Evolutionary conservation across 1,140 invertebrate genomes (phyloP).

Genomic region (Drosophila hydei): DNA sequence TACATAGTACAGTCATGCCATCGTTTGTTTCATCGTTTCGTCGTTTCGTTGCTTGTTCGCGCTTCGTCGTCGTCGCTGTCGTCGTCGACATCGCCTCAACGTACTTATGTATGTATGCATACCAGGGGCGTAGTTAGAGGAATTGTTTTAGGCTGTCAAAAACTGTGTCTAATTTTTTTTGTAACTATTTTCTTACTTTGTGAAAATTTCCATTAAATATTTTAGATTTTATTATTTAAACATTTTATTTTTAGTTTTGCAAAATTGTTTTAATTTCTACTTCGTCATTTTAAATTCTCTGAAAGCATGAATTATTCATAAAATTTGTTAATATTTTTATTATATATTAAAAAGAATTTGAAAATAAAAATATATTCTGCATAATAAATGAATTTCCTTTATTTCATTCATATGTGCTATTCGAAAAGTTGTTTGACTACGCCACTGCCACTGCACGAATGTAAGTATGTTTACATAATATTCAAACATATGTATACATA

Average conservation of each 20-base stretch:
- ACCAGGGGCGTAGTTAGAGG: constrained; percentile 17
- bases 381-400: background rate
- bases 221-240: too few species aligned
- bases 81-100: constrained; percentile 37
- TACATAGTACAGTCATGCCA: constrained; percentile 58
- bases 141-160: too few species aligned
- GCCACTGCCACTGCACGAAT: constrained; percentile 12
- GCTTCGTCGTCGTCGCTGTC: constrained; percentile 16
- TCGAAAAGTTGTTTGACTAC: background rate
- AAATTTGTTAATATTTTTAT: too few species aligned
- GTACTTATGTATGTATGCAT: constrained; percentile 35
- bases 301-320: too few species aligned
- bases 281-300: too few species aligned
- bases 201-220: too few species aligned
- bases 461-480: constrained; percentile 35
- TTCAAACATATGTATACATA: constrained; percentile 31
- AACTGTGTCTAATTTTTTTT: too few species aligned
- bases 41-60: constrained; percentile 36
- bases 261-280: too few species aligned
- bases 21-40: constrained; percentile 59
- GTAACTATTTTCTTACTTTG: too few species aligned
- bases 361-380: too few species aligned
- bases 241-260: too few species aligned
- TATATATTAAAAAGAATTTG: too few species aligned
- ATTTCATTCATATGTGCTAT: background rate